Conservation (phyloP, 2,797 vertebrate species). For the Melanogrammus aeglefinus region DNA sequence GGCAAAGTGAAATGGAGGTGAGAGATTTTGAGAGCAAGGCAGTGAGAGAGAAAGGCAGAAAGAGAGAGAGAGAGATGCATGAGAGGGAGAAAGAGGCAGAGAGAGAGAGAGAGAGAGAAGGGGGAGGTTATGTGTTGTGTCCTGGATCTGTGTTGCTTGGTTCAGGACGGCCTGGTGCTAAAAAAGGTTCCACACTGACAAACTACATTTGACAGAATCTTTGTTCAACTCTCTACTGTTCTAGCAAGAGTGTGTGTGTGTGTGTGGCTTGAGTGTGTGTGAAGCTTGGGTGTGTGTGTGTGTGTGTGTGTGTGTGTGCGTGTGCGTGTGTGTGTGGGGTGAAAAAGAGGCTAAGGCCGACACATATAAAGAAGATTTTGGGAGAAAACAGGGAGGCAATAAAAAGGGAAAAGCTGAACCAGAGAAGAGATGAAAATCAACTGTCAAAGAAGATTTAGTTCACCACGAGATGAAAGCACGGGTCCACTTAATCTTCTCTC, state of each 20-base stretch:
- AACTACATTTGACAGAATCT: constrained; percentile 62
- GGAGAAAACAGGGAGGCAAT: constrained; percentile 12
- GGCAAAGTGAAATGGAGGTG: not conserved
- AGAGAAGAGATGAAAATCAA: constrained; percentile 11
- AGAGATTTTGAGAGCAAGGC: constrained; percentile 1
- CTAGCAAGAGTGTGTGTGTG: constrained; percentile 32
- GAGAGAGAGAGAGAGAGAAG: not conserved
- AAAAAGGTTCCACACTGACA: constrained; percentile 49
- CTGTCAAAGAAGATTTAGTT: not conserved
- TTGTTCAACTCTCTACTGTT: constrained; percentile 40
- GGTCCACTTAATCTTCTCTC: not conserved
- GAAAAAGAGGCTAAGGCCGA: not conserved
- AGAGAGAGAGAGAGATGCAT: constrained; percentile 2
- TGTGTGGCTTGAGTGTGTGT: constrained; percentile 70
- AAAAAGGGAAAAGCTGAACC: constrained; percentile 11
- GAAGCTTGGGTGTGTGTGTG: not conserved
- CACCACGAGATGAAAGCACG: not conserved
- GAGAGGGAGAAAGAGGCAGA: constrained; percentile 1
- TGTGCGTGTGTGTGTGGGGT: not conserved
- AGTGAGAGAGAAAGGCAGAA: not conserved
- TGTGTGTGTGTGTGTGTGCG: not conserved
- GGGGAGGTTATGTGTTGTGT: constrained; percentile 21
- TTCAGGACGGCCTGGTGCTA: constrained; percentile 39
- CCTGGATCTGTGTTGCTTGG: constrained; percentile 50
- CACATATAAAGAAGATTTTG: not conserved